Percentiles rank a stretch among this genome's conserved stretches.
Conservation (phyloP, 2,888 invertebrate species). For the Gryllus longicercus region DNA sequence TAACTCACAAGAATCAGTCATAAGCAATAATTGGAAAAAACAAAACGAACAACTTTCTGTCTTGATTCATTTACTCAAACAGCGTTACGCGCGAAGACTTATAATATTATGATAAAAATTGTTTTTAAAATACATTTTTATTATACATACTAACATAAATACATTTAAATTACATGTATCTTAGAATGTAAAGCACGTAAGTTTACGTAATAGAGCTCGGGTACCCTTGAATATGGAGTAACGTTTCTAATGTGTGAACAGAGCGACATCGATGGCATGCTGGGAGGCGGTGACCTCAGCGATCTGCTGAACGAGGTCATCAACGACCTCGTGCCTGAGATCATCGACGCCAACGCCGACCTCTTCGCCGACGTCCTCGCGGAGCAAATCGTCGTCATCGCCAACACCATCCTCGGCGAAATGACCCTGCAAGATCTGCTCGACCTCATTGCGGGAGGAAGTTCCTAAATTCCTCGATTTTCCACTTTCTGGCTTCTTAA, state of each 20-base stretch:
- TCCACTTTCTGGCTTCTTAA: neutral
- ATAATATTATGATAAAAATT: too few species aligned
- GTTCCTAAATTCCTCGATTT: neutral
- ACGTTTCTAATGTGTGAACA: neutral
- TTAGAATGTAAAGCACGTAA: too few species aligned
- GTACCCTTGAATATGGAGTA: too few species aligned
- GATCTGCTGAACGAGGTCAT: neutral
- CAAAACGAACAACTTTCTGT: too few species aligned
- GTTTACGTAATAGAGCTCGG: too few species aligned
- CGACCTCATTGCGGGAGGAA: neutral
- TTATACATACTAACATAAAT: too few species aligned
- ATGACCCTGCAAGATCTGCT: neutral
- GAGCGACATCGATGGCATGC: neutral
- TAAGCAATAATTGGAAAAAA: too few species aligned
- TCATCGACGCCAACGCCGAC: neutral
- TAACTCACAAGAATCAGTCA: too few species aligned
- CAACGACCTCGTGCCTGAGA: neutral
- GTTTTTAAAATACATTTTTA: too few species aligned
- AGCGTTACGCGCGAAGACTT: too few species aligned
- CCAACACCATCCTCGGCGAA: neutral
- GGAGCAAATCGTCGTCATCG: neutral
- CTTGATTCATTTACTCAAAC: too few species aligned
- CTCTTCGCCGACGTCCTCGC: neutral
- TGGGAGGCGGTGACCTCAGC: neutral
- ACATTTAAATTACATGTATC: too few species aligned